These are phyloP conservation scores for Pygoscelis antarcticus DNA, from an alignment of 2,113 vertebrate species.

Conservation along the genomic window DNA sequence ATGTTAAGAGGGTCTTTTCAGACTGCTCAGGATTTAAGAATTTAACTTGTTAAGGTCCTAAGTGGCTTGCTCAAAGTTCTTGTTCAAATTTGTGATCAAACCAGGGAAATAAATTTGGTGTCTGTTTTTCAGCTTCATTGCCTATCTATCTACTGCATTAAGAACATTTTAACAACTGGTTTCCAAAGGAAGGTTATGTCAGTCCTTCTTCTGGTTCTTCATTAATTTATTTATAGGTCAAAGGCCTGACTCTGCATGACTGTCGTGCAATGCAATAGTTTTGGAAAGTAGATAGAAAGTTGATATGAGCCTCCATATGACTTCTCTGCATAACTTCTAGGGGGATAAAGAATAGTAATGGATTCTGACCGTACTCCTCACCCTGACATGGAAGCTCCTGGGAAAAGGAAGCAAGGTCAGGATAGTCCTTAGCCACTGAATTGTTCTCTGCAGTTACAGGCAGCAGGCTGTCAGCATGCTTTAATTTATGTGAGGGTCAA, in stretches of 20 bases:
- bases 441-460: neutral
- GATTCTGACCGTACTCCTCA: neutral
- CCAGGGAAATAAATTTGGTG: neutral
- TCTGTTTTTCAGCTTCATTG: neutral
- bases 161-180: neutral
- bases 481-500: neutral
- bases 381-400: neutral
- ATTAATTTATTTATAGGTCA: neutral
- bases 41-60: neutral
- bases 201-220: neutral
- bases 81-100: neutral
- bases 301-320: neutral
- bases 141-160: neutral
- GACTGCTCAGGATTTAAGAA: neutral
- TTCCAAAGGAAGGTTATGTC: neutral
- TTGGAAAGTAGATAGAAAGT: neutral
- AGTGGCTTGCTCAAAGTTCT: neutral
- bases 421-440: neutral
- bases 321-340: neutral
- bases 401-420: neutral
- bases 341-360: neutral
- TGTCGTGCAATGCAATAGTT: neutral
- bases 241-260: neutral
- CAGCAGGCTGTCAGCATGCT: neutral
- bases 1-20: neutral